phyloP scores from a whole-genome alignment of 2,888 invertebrate genomes.

The Aplocera efformata region DNA sequence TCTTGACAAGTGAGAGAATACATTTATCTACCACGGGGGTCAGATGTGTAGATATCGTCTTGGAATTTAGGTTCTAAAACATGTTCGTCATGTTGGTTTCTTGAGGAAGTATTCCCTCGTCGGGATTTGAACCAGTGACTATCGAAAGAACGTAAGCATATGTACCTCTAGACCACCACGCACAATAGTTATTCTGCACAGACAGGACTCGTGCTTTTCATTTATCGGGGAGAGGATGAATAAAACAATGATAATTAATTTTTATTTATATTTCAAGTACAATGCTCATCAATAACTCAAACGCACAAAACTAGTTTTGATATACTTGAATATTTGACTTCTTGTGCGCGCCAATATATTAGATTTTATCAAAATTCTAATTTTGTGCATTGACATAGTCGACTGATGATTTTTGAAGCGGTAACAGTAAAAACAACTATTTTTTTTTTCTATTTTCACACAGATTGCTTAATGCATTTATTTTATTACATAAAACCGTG shows the following conservation, averaged over 20 bases:
- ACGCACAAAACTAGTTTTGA: conserved; percentile 12
- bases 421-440: conserved; percentile 25
- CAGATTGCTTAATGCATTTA: conserved; percentile 6
- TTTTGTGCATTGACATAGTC: conserved; percentile 5
- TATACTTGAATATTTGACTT: not conserved
- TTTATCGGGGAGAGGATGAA: not conserved
- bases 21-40: too few relatives aligned
- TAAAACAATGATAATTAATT: conserved; percentile 29
- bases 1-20: too few relatives aligned
- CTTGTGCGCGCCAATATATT: not conserved
- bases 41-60: too few relatives aligned
- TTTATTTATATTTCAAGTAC: conserved; percentile 53
- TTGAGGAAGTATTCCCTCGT: too few relatives aligned
- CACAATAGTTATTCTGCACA: too few relatives aligned
- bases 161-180: too few relatives aligned
- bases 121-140: too few relatives aligned
- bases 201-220: too few relatives aligned
- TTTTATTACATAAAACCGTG: conserved; percentile 5
- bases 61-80: too few relatives aligned
- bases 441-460: conserved; percentile 2
- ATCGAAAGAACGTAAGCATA: too few relatives aligned
- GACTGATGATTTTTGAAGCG: conserved; percentile 15
- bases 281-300: conserved; percentile 17
- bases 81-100: too few relatives aligned
- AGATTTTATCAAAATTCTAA: not conserved